Evolutionary conservation across 1,140 invertebrate genomes (phyloP).

Genomic region (Polyergus mexicanus): DNA sequence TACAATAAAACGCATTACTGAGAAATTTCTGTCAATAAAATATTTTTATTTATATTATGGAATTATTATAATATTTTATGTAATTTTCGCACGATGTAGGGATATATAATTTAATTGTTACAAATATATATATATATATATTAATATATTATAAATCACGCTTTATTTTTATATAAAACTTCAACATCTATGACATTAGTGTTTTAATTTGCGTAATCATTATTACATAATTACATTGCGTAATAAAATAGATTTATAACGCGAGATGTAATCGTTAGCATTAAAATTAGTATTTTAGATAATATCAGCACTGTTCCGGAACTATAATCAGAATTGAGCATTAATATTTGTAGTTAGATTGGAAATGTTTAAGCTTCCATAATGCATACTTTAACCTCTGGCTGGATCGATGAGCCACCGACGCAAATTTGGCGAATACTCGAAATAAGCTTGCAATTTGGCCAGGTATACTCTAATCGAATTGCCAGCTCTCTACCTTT

Average conservation of each 20-base stretch:
- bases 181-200: neutral
- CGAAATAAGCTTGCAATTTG: slow-evolving; percentile 19
- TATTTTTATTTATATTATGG: slow-evolving; percentile 23
- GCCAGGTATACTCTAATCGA: neutral
- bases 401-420: neutral
- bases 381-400: slow-evolving; percentile 9
- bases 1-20: neutral
- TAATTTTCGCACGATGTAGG: neutral
- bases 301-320: neutral
- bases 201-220: neutral
- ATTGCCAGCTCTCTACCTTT: neutral
- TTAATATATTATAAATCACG: neutral
- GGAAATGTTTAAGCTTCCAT: slow-evolving; percentile 15
- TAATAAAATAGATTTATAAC: slow-evolving; percentile 17
- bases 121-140: no score
- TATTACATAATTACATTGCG: neutral
- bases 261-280: neutral
- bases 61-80: no score
- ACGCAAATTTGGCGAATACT: slow-evolving; percentile 11
- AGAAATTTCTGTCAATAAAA: neutral
- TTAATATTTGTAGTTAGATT: slow-evolving; percentile 33
- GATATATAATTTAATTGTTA: neutral
- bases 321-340: slow-evolving; percentile 29
- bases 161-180: neutral
- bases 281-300: slow-evolving; percentile 15